A percentile compares a stretch with the other conserved stretches of the same genome.
Conservation (phyloP, 2,888 invertebrate species). For the Drosophila mulleri region DNA sequence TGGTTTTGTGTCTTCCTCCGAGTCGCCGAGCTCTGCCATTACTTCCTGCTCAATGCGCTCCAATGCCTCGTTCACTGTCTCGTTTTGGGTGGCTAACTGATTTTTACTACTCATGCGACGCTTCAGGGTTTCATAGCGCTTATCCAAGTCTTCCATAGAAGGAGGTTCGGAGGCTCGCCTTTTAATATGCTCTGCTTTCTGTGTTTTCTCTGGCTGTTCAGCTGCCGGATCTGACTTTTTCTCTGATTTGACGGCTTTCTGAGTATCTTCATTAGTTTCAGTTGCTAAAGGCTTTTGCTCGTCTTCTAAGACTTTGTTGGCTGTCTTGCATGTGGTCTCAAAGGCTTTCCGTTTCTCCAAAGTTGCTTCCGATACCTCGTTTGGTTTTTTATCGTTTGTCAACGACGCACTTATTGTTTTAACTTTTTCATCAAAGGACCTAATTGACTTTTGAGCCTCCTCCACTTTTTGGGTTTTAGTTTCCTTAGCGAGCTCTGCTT, state of each 20-base stretch:
- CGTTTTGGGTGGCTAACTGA: slow-evolving; percentile 38
- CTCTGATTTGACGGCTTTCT: slow-evolving; percentile 8
- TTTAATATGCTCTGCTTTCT: slow-evolving; percentile 41
- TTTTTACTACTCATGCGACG: slow-evolving; percentile 69
- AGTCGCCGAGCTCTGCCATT: slow-evolving; percentile 45
- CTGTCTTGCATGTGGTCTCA: slow-evolving; percentile 22
- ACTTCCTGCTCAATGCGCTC: slow-evolving; percentile 68
- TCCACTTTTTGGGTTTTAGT: slow-evolving; percentile 1
- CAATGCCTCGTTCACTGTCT: slow-evolving; percentile 64
- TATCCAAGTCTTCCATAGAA: slow-evolving; percentile 79
- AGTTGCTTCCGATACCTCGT: slow-evolving; percentile 1
- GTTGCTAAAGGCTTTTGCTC: neutral
- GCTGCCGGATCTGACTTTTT: neutral
- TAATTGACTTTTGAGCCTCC: slow-evolving; percentile 24
- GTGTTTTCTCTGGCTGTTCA: slow-evolving; percentile 11
- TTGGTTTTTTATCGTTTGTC: slow-evolving; percentile 9
- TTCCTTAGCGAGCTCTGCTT: neutral
- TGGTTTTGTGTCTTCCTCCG: slow-evolving; percentile 11
- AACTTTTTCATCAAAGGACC: slow-evolving; percentile 55
- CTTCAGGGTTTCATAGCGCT: slow-evolving; percentile 74
- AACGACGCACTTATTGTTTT: slow-evolving; percentile 41
- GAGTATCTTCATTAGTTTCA: neutral
- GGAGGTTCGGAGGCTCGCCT: slow-evolving; percentile 76
- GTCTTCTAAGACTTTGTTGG: slow-evolving; percentile 7
- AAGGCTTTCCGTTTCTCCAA: slow-evolving; percentile 13